A percentile compares a stretch with the other conserved stretches of the same genome.
Evolutionary conservation across 2,888 invertebrate species (phyloP).

Genomic region (Camptogramma bilineatum): DNA sequence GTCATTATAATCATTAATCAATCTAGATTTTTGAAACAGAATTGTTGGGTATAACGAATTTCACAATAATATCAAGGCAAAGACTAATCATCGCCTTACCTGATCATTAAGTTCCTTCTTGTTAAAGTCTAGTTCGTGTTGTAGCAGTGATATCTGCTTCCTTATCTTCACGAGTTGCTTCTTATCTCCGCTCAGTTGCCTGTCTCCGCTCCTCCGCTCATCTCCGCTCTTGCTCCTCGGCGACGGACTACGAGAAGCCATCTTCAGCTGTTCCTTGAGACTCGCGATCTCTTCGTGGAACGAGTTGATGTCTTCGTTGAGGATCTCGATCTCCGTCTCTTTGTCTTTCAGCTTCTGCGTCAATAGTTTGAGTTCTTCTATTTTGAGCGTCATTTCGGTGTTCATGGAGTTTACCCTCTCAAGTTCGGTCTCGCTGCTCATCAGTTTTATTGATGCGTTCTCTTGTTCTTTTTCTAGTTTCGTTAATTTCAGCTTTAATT

Average conservation of each 20-base stretch:
- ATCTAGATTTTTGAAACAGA: no score
- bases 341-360: constrained; percentile 79
- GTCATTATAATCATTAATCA: no score
- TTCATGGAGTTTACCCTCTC: constrained; percentile 71
- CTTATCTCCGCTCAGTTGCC: constrained; percentile 84
- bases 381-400: constrained; percentile 69
- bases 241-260: constrained; percentile 84
- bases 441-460: constrained; percentile 71
- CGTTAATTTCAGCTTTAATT: constrained; percentile 68
- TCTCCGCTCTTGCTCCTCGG: constrained; percentile 85
- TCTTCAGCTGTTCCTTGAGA: constrained; percentile 76
- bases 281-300: constrained; percentile 82
- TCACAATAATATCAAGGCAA: no score
- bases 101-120: constrained; percentile 81
- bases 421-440: constrained; percentile 72
- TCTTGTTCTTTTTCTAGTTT: constrained; percentile 80
- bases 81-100: constrained; percentile 51
- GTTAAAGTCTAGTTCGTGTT: constrained; percentile 77
- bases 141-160: constrained; percentile 74
- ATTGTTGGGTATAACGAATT: no score
- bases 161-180: constrained; percentile 84
- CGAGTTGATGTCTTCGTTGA: constrained; percentile 79
- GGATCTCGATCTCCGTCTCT: constrained; percentile 83
- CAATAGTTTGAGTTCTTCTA: constrained; percentile 72
- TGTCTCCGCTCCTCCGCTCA: constrained; percentile 73